Evolutionary conservation across 2,888 invertebrate species (phyloP).

Genomic region (Hartigia nigra): DNA sequence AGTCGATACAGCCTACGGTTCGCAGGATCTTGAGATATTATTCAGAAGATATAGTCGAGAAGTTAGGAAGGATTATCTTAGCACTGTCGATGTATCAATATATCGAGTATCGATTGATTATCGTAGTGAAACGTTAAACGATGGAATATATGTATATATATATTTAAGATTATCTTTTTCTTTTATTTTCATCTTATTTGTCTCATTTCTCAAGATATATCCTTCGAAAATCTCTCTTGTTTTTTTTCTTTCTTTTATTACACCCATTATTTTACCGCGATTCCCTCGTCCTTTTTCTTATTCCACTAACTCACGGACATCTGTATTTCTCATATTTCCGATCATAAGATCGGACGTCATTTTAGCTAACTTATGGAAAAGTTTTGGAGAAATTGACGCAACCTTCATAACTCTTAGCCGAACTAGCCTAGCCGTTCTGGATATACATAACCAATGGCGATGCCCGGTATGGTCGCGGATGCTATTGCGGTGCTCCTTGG

Average conservation of each 20-base stretch:
- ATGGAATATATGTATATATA: not conserved
- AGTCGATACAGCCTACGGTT: not conserved
- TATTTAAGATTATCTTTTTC: fast-evolving
- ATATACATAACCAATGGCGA: not conserved
- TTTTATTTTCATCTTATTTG: not conserved
- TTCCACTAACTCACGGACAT: too few relatives aligned
- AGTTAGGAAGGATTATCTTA: not conserved
- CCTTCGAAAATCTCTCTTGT: not conserved
- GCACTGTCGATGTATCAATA: not conserved
- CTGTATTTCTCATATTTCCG: not conserved
- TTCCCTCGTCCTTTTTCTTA: not conserved
- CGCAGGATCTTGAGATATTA: not conserved
- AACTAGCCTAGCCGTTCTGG: not conserved
- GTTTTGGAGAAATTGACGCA: not conserved
- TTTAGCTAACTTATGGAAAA: not conserved
- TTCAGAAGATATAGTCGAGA: not conserved
- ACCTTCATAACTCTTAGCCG: not conserved
- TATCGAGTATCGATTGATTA: not conserved
- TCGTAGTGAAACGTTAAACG: not conserved
- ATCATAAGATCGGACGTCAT: not conserved
- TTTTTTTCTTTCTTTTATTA: not conserved
- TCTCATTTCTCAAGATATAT: not conserved
- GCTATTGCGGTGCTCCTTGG: too few relatives aligned
- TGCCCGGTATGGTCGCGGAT: not conserved
- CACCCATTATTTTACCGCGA: not conserved